Percentiles rank a stretch among this genome's conserved stretches.
Evolutionary conservation across 2,888 invertebrate species (phyloP).

Genomic region (Creontiades dilutus): DNA sequence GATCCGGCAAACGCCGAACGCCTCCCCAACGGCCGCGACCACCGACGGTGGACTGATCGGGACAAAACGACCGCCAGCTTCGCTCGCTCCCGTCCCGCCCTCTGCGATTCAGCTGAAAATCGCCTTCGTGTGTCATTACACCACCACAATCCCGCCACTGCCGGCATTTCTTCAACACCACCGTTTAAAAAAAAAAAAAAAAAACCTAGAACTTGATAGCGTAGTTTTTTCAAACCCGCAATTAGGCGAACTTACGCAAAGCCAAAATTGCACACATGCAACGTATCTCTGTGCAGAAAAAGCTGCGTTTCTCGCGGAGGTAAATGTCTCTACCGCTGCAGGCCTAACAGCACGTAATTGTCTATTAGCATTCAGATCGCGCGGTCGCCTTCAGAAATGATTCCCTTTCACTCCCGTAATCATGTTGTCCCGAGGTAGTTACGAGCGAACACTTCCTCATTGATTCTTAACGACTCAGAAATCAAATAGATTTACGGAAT

Average conservation of each 20-base stretch:
- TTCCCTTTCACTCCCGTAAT: not conserved
- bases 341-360: not conserved
- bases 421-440: not conserved
- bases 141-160: not conserved
- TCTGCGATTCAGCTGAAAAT: conserved; percentile 11
- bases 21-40: not conserved
- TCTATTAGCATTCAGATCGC: not conserved
- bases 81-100: not conserved
- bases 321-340: not conserved
- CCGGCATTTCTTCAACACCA: not conserved
- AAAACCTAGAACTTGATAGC: not conserved
- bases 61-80: conserved; percentile 9
- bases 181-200: not conserved
- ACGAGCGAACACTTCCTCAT: not conserved
- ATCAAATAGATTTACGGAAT: not conserved
- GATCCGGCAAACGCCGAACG: not conserved
- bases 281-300: not conserved
- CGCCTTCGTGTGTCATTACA: not conserved
- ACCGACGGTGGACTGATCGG: not conserved
- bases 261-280: not conserved
- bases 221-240: not conserved
- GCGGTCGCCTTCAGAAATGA: not conserved
- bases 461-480: not conserved
- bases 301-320: not conserved
- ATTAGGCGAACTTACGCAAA: not conserved